Percentiles rank a stretch among this genome's conserved stretches.
Evolutionary conservation across 2,113 vertebrate species (phyloP).

Genomic region (Anarhynchus alexandrinus): DNA sequence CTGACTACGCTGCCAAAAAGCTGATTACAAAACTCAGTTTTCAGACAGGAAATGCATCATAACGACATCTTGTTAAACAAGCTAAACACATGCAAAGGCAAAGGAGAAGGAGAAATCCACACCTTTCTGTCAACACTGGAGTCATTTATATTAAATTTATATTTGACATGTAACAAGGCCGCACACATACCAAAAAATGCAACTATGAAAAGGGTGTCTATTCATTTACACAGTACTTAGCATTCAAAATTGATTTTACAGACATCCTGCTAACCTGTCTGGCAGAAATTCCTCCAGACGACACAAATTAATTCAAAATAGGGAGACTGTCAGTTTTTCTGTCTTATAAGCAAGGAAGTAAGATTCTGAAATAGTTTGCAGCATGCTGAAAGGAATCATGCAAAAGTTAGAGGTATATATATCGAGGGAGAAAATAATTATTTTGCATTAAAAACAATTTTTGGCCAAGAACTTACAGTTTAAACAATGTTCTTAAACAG

Average conservation of each 20-base stretch:
- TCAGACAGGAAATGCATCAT: constrained; percentile 9
- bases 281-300: constrained; percentile 28
- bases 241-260: constrained; percentile 56
- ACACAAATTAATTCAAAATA: constrained; percentile 27
- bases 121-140: background rate
- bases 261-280: constrained; percentile 50
- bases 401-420: background rate
- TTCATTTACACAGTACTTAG: constrained; percentile 26
- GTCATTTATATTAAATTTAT: background rate
- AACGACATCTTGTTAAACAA: constrained; percentile 22
- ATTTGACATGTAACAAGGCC: constrained; percentile 7
- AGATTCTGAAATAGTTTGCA: background rate
- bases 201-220: constrained; percentile 34
- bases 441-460: background rate
- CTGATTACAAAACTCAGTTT: background rate
- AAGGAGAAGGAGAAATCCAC: constrained; percentile 18
- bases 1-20: background rate
- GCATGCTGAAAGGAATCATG: background rate
- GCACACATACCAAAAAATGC: background rate
- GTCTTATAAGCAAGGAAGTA: background rate
- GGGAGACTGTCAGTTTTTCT: background rate
- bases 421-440: background rate
- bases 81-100: background rate
- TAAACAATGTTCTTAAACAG: background rate
- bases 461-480: background rate